Conservation (phyloP, 1,140 invertebrate genomes). For the Eriosoma lanigerum region DNA sequence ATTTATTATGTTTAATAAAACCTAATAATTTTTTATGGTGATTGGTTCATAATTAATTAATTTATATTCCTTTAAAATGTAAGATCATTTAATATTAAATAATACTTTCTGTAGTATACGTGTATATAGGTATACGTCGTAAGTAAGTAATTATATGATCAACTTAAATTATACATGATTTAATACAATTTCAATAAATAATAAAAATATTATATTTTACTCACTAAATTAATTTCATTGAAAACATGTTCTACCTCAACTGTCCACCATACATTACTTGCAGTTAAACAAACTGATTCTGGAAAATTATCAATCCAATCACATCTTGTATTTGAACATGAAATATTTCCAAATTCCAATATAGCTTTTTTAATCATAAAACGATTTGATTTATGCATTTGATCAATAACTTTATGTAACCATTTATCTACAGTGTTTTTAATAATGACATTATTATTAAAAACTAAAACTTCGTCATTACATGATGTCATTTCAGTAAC, state of each 20-base stretch:
- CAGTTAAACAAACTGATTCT: conserved; percentile 82
- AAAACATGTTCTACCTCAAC: conserved; percentile 90
- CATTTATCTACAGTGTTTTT: conserved; percentile 80
- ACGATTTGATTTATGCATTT: conserved; percentile 82
- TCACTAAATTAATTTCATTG: conserved; percentile 50
- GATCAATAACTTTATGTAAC: conserved; percentile 80
- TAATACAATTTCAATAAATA: neutral
- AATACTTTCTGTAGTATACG: too few species aligned
- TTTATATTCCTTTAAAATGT: too few species aligned
- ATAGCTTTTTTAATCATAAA: conserved; percentile 87
- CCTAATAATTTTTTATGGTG: too few species aligned
- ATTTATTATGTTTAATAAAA: too few species aligned
- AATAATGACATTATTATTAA: conserved; percentile 63
- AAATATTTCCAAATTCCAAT: conserved; percentile 77
- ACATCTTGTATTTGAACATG: conserved; percentile 63
- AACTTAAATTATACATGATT: too few species aligned
- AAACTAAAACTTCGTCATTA: conserved; percentile 85
- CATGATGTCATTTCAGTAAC: conserved; percentile 80
- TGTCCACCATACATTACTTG: conserved; percentile 92
- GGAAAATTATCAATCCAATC: conserved; percentile 87
- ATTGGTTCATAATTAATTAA: too few species aligned
- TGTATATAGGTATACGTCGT: too few species aligned
- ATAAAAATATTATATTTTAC: neutral
- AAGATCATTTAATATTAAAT: too few species aligned
- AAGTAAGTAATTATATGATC: too few species aligned